Evolutionary conservation across 2,888 invertebrate genomes (phyloP).

Genomic region (Ochlodes sylvanus): DNA sequence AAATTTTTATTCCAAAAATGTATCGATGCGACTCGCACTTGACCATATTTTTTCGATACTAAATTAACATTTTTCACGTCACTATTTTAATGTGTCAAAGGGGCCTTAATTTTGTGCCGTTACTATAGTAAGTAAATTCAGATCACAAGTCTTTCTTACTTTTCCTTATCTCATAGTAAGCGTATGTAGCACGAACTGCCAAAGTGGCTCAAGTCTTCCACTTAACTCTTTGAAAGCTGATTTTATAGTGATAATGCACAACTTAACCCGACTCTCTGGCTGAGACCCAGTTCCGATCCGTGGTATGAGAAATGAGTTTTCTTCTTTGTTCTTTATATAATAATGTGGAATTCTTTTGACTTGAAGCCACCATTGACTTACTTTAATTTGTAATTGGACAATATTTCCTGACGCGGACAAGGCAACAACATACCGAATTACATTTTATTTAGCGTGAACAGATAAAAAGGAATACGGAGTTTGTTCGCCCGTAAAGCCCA

Average conservation of each 20-base stretch:
- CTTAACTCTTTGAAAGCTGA: slow-evolving; percentile 33
- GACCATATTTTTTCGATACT: too few species aligned
- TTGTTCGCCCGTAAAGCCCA: slow-evolving; percentile 18
- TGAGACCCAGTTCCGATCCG: not conserved
- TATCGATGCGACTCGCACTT: too few species aligned
- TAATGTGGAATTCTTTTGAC: too few species aligned
- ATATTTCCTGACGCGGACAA: not conserved
- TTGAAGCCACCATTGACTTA: too few species aligned
- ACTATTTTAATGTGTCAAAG: too few species aligned
- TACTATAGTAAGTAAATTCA: not conserved
- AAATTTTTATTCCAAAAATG: too few species aligned
- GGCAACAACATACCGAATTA: not conserved
- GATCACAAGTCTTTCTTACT: not conserved
- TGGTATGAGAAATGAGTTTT: not conserved
- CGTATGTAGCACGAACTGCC: not conserved
- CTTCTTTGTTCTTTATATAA: too few species aligned
- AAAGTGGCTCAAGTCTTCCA: slow-evolving; percentile 13
- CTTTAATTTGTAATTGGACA: not conserved
- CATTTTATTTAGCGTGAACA: slow-evolving; percentile 7
- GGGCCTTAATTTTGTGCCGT: too few species aligned
- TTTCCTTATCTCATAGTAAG: not conserved
- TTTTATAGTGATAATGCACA: slow-evolving; percentile 20
- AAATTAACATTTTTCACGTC: too few species aligned
- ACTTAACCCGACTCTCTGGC: slow-evolving; percentile 9
- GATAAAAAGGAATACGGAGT: slow-evolving; percentile 16